Evolutionary conservation across 1,140 invertebrate species (phyloP), one percentile per base, ranked within the genome.

Genomic region (Drosophila albomicans): DNA sequence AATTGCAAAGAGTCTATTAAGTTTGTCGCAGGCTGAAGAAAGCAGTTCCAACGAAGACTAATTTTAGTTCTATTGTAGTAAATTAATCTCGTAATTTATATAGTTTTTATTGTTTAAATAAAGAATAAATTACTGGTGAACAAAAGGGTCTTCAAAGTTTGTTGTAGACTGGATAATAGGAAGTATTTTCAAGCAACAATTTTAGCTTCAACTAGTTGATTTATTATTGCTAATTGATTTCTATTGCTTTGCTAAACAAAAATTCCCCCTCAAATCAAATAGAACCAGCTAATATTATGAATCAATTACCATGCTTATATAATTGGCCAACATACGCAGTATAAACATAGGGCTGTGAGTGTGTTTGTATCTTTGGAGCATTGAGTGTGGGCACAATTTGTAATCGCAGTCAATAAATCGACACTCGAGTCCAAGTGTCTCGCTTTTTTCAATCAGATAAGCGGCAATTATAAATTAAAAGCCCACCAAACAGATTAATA

Each of bases 401-500:
- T 88, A 89, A 89, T 89, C 86, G 72, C 70, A 58, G 63, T 38
- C 81, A 81, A 89, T 89, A 89, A 89, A 89, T 90, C 78, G 85
- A 76, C 85, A 89, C 85, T 89, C 64, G 67, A 89, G 65, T 89
- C 71, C 75, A 81, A 89, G 85, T 89, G 85, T 85, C 78, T 74
- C 72, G 78, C 68, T 64, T 85, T 68, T 73, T 89, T 87, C 75
- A 89, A 89, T 89, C 85, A 89, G 85, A 90, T 89, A 89, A 89
- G 85, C 86, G 71, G 62, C 75, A 89, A 81, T 90, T 89, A 90
- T 89, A 89, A 89, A 89, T 89, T 90, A 89, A 89, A 89, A 85
- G 81, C 81, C 67, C 78, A 85, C 70, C 78, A 85, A 85, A 79
- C 81, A 89, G 85, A 89, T 90, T 89, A 89, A 89, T 85, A 89